Base-by-base conservation (phyloP, 2,113 vertebrate species). In the Butorides virescens region DNA sequence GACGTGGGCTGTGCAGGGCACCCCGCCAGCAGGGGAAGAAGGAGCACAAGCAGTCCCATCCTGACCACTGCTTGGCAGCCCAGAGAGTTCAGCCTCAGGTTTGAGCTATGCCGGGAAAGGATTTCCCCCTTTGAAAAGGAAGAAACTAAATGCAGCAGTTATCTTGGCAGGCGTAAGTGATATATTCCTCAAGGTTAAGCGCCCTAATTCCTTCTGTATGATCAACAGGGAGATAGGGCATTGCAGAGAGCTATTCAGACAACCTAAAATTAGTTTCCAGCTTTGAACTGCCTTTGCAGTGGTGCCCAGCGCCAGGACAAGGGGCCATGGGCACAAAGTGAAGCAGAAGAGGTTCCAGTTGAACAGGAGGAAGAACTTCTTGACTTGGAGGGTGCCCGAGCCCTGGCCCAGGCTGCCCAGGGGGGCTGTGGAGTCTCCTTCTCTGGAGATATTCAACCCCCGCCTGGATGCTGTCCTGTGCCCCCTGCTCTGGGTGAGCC, bases 1-100 rank as follows among this genome's bases (percentile, higher is more conserved):
- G 17, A 42, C 3, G 1, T 20, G 52, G 59, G 44, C 52, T 52
- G 61, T 68, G 27, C 11, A 7, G 79, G 49, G 49, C 63, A 26
- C 6, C 20, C n/a, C 5, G 1, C 37, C 23, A 26, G 29, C 42
- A 13, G 25, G 36, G 29, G 49, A 62, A 23, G 16, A n/a, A 50
- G 36, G 34, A 46, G 50, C 23, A 26, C 20, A 21, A 44, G 14
- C 23, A 5, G 17, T 4, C 25, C 3, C 14, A 9, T n/a, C 59
- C 66, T 30, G 14, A 0, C 3, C 11, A 3, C 15, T 20, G 15
- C 53, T 42, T 9, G 1, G 17, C 2, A 0, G 46, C 20, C 49
- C 27, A 0, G 20, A 39, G 68, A 34, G 13, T 30, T 50, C 55
- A 46, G 5, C 66, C 70, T 66, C 2, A 0, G 4, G 7, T 47